Conservation (phyloP, 2,888 invertebrate genomes). For the Hoplodrina blanda region DNA sequence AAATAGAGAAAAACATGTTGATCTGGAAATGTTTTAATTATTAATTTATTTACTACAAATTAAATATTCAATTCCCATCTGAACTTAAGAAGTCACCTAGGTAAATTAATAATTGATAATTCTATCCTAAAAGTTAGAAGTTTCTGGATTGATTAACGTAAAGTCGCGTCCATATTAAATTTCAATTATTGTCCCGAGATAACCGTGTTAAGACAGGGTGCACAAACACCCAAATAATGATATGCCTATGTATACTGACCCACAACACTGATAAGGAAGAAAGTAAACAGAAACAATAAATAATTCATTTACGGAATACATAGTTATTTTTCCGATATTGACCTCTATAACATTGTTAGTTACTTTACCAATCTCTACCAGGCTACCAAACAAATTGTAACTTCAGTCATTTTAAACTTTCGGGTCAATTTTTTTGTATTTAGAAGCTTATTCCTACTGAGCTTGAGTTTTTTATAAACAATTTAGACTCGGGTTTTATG, state of each 20-base stretch:
- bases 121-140: conserved; percentile 1
- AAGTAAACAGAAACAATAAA: conserved; percentile 86
- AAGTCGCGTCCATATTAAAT: conserved; percentile 2
- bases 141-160: neutral
- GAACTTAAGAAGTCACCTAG: no score
- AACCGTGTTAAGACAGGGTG: conserved; percentile 73
- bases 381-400: neutral
- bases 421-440: neutral
- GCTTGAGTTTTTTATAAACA: no score
- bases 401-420: neutral
- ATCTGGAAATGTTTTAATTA: neutral
- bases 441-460: neutral
- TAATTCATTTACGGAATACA: conserved; percentile 82
- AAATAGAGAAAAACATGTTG: neutral
- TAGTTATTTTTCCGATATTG: conserved; percentile 84
- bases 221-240: conserved; percentile 76
- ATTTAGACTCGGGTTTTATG: no score
- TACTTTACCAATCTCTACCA: conserved; percentile 49
- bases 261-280: conserved; percentile 84
- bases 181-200: conserved; percentile 54
- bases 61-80: neutral
- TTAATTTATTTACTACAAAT: neutral
- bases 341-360: conserved; percentile 75
- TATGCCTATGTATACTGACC: conserved; percentile 80
- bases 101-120: neutral